Evolutionary conservation across 2,797 vertebrate species (phyloP).

Genomic region (Myripristis murdjan): DNA sequence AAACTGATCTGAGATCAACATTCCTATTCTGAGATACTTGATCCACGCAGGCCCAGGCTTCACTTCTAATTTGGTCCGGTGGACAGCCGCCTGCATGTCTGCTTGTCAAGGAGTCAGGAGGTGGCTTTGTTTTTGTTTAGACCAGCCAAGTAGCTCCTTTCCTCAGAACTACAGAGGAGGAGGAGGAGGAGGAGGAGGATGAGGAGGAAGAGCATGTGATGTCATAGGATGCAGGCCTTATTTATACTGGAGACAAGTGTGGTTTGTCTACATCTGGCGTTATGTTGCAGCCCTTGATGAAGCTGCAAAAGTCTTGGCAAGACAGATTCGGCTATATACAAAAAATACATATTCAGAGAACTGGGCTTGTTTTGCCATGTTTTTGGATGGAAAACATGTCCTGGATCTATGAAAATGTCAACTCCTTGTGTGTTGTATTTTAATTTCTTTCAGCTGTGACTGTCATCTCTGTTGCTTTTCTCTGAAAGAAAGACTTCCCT

Average conservation of each 20-base stretch:
- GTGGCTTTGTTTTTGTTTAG: conserved; percentile 40
- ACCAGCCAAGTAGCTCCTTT: conserved; percentile 17
- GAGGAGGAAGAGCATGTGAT: neutral
- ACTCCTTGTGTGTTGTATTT: neutral
- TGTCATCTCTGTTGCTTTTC: conserved; percentile 1
- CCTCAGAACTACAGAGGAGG: neutral
- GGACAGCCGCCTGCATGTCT: conserved; percentile 47
- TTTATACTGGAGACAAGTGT: neutral
- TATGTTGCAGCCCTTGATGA: neutral
- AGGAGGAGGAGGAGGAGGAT: neutral
- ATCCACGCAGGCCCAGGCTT: conserved; percentile 59
- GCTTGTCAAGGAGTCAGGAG: conserved; percentile 34
- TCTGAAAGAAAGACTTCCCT: neutral
- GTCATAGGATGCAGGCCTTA: conserved; percentile 7
- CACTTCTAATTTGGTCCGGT: conserved; percentile 67
- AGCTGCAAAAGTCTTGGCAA: neutral
- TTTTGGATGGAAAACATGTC: conserved; percentile 13
- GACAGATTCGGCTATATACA: neutral
- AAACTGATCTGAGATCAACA: conserved; percentile 55
- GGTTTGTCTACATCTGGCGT: conserved; percentile 7
- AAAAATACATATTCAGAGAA: neutral
- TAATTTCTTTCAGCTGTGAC: conserved; percentile 3
- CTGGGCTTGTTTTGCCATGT: neutral
- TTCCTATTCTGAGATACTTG: conserved; percentile 59
- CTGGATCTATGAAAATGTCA: conserved; percentile 21